phyloP scores from a whole-genome alignment of 2,113 vertebrate species.

The Semicossyphus pulcher region DNA sequence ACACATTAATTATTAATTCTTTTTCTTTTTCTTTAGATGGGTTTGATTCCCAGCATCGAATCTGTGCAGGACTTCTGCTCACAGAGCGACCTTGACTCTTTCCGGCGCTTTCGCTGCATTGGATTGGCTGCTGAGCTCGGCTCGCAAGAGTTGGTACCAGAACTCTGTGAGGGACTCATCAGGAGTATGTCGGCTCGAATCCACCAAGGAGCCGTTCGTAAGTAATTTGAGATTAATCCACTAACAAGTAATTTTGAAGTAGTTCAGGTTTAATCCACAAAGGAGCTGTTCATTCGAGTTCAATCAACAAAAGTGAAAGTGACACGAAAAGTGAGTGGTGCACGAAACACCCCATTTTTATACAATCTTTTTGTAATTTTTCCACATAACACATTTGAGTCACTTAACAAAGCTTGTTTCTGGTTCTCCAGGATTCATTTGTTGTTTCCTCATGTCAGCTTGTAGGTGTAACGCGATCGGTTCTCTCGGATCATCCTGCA shows the following conservation, averaged over 20 bases:
- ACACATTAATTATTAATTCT: too few relatives aligned
- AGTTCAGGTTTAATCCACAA: too few relatives aligned
- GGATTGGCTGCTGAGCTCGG: conserved; percentile 78
- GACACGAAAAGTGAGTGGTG: too few relatives aligned
- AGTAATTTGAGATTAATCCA: conserved; percentile 59
- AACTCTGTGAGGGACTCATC: conserved; percentile 81
- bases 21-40: conserved; percentile 80
- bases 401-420: too few relatives aligned
- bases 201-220: conserved; percentile 85
- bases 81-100: conserved; percentile 80
- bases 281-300: too few relatives aligned
- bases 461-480: conserved; percentile 87
- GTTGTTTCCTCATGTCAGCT: conserved; percentile 67
- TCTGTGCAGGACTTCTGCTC: conserved; percentile 85
- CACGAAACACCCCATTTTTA: too few relatives aligned
- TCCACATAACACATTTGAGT: too few relatives aligned
- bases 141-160: conserved; percentile 71
- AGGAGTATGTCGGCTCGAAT: conserved; percentile 87
- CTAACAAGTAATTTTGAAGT: too few relatives aligned
- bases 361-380: too few relatives aligned
- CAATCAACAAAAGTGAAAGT: too few relatives aligned
- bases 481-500: conserved; percentile 79
- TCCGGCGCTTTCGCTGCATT: conserved; percentile 83
- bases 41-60: conserved; percentile 85
- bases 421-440: background rate